A percentile compares a stretch with the other conserved stretches of the same genome.
These are phyloP conservation scores for Corynorhinus townsendii DNA, from an alignment of 2,113 vertebrate species.

Conservation along the genomic window DNA sequence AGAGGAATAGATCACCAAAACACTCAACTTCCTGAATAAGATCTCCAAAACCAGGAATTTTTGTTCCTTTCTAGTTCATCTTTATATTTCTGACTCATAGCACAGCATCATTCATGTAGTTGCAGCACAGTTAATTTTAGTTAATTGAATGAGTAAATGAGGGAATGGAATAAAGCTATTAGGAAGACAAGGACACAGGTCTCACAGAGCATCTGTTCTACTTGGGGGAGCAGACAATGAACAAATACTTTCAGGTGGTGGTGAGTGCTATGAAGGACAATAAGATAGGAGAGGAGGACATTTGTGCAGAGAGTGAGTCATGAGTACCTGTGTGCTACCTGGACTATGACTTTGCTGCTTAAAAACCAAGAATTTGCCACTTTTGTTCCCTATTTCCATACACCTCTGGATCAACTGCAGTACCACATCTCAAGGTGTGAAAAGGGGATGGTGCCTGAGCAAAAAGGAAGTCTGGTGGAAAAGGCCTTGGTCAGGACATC, in stretches of 20 bases:
- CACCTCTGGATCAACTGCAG: background rate
- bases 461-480: background rate
- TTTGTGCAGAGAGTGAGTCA: background rate
- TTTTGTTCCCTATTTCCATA: background rate
- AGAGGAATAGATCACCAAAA: background rate
- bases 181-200: rapidly evolving
- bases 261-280: background rate
- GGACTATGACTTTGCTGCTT: background rate
- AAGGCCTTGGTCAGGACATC: background rate
- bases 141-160: background rate
- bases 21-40: background rate
- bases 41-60: background rate
- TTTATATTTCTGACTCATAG: background rate
- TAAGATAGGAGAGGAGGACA: background rate
- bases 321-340: background rate
- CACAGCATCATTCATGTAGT: background rate
- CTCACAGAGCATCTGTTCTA: background rate
- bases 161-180: background rate
- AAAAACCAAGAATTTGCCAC: background rate
- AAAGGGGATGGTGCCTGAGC: background rate
- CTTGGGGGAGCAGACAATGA: background rate
- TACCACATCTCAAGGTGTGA: background rate
- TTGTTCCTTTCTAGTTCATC: background rate
- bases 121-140: background rate
- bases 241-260: background rate